Evolutionary conservation across 2,113 vertebrate genomes (phyloP).

Genomic region (Scytalopus superciliaris): DNA sequence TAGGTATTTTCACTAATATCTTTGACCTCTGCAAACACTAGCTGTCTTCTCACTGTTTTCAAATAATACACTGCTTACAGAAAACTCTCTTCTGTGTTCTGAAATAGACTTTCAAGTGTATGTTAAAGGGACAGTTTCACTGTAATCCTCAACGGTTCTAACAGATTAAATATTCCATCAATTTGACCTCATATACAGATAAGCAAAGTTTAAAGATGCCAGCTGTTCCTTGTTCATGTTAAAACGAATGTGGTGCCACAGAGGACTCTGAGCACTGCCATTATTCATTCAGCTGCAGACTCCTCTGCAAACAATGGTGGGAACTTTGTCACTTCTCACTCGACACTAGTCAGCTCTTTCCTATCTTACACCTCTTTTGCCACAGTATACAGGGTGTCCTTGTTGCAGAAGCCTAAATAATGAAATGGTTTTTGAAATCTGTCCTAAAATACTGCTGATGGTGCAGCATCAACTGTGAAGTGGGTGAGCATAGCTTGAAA

Average conservation of each 20-base stretch:
- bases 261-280: background rate
- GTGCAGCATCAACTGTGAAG: background rate
- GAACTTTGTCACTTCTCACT: background rate
- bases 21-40: slow-evolving; percentile 3
- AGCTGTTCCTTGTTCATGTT: background rate
- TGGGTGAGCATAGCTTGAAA: background rate
- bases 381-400: background rate
- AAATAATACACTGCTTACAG: background rate
- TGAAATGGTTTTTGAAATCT: background rate
- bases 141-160: background rate
- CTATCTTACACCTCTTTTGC: background rate
- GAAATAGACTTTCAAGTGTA: background rate
- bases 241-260: background rate
- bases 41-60: background rate
- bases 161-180: background rate
- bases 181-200: background rate
- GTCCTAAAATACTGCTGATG: slow-evolving; percentile 19
- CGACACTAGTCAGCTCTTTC: background rate
- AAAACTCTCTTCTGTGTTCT: background rate
- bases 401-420: background rate
- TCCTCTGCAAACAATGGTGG: background rate
- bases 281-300: background rate
- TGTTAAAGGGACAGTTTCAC: background rate
- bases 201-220: background rate
- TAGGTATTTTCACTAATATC: slow-evolving; percentile 7